Base-by-base conservation (phyloP, 2,888 invertebrate species). In the Melanotus villosus region DNA sequence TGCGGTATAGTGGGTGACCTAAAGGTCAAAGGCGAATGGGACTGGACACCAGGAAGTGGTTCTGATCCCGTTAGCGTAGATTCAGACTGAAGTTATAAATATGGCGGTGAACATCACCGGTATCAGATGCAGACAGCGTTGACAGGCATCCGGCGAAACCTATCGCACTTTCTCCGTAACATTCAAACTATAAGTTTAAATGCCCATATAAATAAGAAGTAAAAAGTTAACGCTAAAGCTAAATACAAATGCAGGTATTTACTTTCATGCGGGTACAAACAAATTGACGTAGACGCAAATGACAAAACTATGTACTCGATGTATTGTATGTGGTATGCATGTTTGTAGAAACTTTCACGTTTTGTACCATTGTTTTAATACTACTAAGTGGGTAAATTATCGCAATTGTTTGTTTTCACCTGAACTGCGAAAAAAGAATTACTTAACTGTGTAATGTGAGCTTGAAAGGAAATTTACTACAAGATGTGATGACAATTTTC, bases 281-380 rank as follows among this genome's bases (percentile, higher is more conserved):
- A 64, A 64, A 64, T 64, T 64, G 56, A 56, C 41, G 12, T 16
- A 16, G 32, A 43, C 54, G 38, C 30, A 43, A 63, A 50, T 63
- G 62, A 56, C 67, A 62, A 63, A 68, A 63, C 56, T 62, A 63
- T 62, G 14, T 38, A 62, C 41, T 56, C 41, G 45, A 30, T 59
- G 57, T 65, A 58, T 14, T n/a, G n/a, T n/a, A n/a, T n/a, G n/a
- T n/a, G n/a, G n/a, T 7, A 36, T 43, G 34, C 45, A 26, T 57
- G 47, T 62, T 62, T 59, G 41, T 38, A 47, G 56, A 56, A 62
- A 68, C 68, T 68, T 68, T 68, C 68, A 64, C 68, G 68, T 68
- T 41, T n/a, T 64, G 41, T 58, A 58, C 68, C 47, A 68, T 68
- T 68, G 68, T 68, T 67, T 54, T 54, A 50, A 54, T 36, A 34